Base-by-base conservation (phyloP, 2,797 vertebrate genomes). In the Lemur catta region DNA sequence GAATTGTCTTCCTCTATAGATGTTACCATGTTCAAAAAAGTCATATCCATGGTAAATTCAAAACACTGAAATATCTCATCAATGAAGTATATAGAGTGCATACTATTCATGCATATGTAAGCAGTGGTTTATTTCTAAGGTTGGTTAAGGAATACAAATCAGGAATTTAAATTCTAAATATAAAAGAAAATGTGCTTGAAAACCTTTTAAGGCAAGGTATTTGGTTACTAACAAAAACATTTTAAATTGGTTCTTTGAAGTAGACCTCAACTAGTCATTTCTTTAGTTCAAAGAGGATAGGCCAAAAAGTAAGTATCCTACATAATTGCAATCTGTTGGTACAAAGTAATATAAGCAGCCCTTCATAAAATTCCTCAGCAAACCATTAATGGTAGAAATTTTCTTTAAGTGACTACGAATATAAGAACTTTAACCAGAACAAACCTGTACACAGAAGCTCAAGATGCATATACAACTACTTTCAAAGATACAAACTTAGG, bases 191-290 rank as follows among this genome's bases (percentile, higher is more conserved):
- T 71, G 57, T 94, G 89, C 72, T 95, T 91, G 76, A 90, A 93
- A 93, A 91, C 92, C 35, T 94, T 94, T 96, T 92, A 96, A 93
- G 92, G 92, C 84, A 97, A 96, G 65, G n/a, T 55, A 93, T 74
- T 35, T n/a, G 52, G 38, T 74, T 93, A 80, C 46, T 63, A 82
- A 69, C 67, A 84, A 82, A 84, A 85, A 89, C 30, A 76, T 38
- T 76, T 85, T 55, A 95, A 84, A 74, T 22, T 93, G 33, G 57
- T 93, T 95, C 52, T 92, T 76, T 95, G 72, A 94, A 95, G 61
- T 18, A 87, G 71, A 75, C 28, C 65, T 79, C n/a, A 89, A 71
- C 26, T 65, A 89, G 74, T 72, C 24, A 46, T 79, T 85, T 94
- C 63, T 88, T 96, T 67, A 86, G 43, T 69, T 92, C 43, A 91